Conservation (phyloP, 2,888 invertebrate species). For the Diplazon laetatorius region DNA sequence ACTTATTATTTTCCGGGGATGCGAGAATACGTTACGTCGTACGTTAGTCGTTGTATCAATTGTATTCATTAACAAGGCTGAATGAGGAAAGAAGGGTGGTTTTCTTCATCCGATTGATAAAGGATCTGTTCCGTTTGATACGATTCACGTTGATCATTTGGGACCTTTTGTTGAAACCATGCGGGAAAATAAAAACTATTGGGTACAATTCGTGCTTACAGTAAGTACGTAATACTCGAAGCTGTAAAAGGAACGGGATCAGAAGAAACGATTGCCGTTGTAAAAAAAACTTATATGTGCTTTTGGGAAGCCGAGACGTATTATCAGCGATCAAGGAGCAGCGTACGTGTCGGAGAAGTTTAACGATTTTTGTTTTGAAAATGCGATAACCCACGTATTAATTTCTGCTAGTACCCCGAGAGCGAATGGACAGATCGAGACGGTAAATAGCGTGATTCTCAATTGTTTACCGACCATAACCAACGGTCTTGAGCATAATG, state of each 20-base stretch:
- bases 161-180: slow-evolving; percentile 53
- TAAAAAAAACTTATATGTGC: not conserved
- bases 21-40: slow-evolving; percentile 55
- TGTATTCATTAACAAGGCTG: slow-evolving; percentile 59
- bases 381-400: not conserved
- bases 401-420: not conserved
- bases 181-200: slow-evolving; percentile 41
- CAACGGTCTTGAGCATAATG: not conserved
- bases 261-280: not conserved
- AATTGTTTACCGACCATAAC: slow-evolving; percentile 60
- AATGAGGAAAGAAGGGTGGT: slow-evolving; percentile 52
- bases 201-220: slow-evolving; percentile 44
- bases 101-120: slow-evolving; percentile 59
- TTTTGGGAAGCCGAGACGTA: not conserved
- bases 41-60: slow-evolving; percentile 61
- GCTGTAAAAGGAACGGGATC: not conserved
- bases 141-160: slow-evolving; percentile 59
- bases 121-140: slow-evolving; percentile 54
- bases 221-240: slow-evolving; percentile 47
- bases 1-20: slow-evolving; percentile 66
- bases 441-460: slow-evolving; percentile 56
- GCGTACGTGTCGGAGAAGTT: not conserved
- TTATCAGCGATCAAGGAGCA: not conserved
- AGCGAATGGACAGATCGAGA: slow-evolving; percentile 71
- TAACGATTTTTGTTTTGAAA: not conserved